Conservation (phyloP, 2,888 invertebrate genomes). For the Ganaspis brasiliensis region DNA sequence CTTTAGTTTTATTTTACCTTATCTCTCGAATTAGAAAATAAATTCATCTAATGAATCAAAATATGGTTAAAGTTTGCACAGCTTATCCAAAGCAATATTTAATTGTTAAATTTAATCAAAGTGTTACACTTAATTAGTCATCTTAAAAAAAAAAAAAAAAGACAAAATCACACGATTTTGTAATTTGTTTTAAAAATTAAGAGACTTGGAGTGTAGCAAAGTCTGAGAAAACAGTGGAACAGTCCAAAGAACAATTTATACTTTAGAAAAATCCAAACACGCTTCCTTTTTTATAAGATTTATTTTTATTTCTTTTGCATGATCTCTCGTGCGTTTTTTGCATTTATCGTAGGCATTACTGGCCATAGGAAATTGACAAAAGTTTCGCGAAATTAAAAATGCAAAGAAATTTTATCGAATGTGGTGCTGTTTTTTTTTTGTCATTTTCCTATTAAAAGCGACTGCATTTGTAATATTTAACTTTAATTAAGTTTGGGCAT, state of each 20-base stretch:
- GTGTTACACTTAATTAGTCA: neutral
- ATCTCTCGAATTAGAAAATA: constrained; percentile 3
- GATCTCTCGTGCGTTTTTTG: constrained; percentile 15
- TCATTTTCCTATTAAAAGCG: constrained; percentile 23
- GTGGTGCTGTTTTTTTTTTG: constrained; percentile 14
- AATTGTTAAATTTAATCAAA: constrained; percentile 17
- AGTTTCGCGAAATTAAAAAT: neutral
- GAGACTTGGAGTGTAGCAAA: constrained; percentile 33
- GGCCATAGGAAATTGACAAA: constrained; percentile 5
- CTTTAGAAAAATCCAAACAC: constrained; percentile 31
- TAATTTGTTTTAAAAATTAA: constrained; percentile 31
- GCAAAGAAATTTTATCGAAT: neutral
- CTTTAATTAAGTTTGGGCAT: constrained; percentile 27
- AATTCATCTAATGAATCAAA: constrained; percentile 9
- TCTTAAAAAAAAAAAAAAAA: neutral
- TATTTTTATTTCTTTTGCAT: constrained; percentile 29
- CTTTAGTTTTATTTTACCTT: neutral
- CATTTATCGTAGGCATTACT: constrained; percentile 11
- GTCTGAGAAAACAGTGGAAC: constrained; percentile 38
- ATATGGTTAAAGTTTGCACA: constrained; percentile 11
- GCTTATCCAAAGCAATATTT: constrained; percentile 6
- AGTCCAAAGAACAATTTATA: constrained; percentile 40
- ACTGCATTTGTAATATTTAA: constrained; percentile 28
- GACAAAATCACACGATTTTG: neutral
- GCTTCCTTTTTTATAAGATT: constrained; percentile 39